Evolutionary conservation across 2,888 invertebrate species (phyloP), one percentile per base, ranked within the genome.

Genomic region (Drosophila dives): DNA sequence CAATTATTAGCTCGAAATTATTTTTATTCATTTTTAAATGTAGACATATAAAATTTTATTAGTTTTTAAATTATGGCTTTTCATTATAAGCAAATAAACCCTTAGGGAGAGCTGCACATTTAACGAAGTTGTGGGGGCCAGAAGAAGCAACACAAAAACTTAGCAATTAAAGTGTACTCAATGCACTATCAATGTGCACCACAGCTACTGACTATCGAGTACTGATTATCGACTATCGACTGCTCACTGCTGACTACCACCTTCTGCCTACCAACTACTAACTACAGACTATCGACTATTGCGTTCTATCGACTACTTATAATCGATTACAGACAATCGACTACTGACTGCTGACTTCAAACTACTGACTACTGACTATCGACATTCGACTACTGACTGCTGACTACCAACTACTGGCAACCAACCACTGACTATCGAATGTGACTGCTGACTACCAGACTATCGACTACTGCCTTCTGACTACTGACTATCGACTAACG

Each of bases 161-260:
- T 34, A 56, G 61, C 81, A 80, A 80, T 80, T 77, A 77, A 64
- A 61, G 55, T 64, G 64, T 58, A 55, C 59, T 45, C 42, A 48
- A 20, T 51, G 50, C 8, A 70, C 33, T 74, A 77, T 79, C 76
- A 64, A 67, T 60, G 53, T 54, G 33, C 74, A 55, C 15, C 12
- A n/a, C 38, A 12, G 36, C 7, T 8, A 51, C 12, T 29, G 29
- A 29, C 29, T 6, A 29, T 29, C n/a, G 17, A 15, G 10, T 17
- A 38, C 38, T 17, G 38, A 20, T 12, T 42, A 20, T 42, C 42
- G 12, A 38, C 17, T 17, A 17, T 26, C 12, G 20, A 54, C 34
- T 36, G 23, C 34, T 23, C 17, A 23, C 23, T 23, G 23, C 23
- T 23, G 23, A n/a, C 40, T n/a, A 6, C 42, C 42, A 20, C 26